Evolutionary conservation across 2,797 vertebrate species (phyloP).

Genomic region (Neosilurus hyrtlii): DNA sequence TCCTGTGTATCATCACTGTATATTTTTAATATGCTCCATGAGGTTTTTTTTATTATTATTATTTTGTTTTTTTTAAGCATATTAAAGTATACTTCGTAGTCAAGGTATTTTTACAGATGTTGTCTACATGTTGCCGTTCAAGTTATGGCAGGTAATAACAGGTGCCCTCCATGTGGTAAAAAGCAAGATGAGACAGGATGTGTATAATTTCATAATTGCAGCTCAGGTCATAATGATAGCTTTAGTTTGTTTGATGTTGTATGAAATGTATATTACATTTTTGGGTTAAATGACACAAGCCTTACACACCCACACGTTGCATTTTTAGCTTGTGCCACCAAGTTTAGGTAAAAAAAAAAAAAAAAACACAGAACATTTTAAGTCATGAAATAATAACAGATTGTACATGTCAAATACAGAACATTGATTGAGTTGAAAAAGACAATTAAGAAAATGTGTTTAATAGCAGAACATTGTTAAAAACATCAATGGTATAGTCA

Average conservation of each 20-base stretch:
- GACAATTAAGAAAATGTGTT: background rate
- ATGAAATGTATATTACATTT: conserved; percentile 23
- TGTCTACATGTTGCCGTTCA: conserved; percentile 1
- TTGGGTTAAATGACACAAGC: background rate
- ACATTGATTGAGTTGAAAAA: background rate
- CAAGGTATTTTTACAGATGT: conserved; percentile 17
- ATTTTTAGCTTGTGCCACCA: background rate
- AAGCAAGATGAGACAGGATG: conserved; percentile 32
- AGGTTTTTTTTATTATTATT: no score
- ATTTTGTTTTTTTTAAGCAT: background rate
- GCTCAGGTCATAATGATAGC: conserved; percentile 25
- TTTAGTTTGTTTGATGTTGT: conserved; percentile 26
- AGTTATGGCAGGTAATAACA: conserved; percentile 36
- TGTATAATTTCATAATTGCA: conserved; percentile 41
- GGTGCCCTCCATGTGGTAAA: background rate
- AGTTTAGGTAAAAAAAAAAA: background rate
- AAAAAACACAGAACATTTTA: background rate
- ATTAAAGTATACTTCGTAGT: background rate
- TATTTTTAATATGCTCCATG: background rate
- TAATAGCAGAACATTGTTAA: background rate
- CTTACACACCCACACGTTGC: conserved; percentile 33
- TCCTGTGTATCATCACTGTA: background rate
- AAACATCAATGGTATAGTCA: background rate
- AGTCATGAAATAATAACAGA: background rate
- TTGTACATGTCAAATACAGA: background rate